Conservation (phyloP, 2,888 invertebrate genomes). For the Escarpia spicata region DNA sequence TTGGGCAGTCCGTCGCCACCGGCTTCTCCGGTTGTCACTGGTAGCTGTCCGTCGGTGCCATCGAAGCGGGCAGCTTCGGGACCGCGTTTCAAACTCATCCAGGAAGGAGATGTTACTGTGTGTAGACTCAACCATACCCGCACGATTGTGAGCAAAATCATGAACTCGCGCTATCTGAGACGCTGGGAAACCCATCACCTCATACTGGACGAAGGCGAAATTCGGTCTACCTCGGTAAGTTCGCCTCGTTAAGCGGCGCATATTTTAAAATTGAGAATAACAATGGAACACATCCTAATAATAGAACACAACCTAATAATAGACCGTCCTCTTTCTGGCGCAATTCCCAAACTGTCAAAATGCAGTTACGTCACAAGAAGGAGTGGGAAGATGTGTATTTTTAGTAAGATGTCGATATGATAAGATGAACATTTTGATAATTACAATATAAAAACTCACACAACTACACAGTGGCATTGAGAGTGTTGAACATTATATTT, state of each 20-base stretch:
- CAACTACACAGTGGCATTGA: neutral
- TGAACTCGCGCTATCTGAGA: slow-evolving; percentile 80
- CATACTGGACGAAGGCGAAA: slow-evolving; percentile 75
- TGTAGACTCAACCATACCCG: slow-evolving; percentile 82
- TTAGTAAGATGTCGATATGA: neutral
- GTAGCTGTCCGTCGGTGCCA: slow-evolving; percentile 1
- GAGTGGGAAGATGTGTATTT: neutral
- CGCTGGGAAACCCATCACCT: slow-evolving; percentile 83
- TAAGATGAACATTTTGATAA: neutral
- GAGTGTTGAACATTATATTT: neutral
- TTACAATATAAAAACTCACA: neutral
- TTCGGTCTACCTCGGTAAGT: slow-evolving; percentile 80
- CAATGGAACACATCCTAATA: neutral
- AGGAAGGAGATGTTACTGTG: slow-evolving; percentile 78
- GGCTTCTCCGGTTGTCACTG: slow-evolving; percentile 7
- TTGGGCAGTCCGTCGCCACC: slow-evolving; percentile 13
- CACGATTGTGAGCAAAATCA: slow-evolving; percentile 81
- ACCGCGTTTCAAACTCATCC: slow-evolving; percentile 73
- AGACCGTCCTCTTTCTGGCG: neutral
- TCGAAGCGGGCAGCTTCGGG: slow-evolving; percentile 40
- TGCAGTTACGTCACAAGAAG: neutral
- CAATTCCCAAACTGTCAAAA: neutral
- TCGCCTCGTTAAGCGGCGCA: neutral
- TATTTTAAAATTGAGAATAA: neutral
- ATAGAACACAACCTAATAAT: neutral